Evolutionary conservation across 2,797 vertebrate genomes (phyloP), one percentile per base, ranked within the genome.

Genomic region (Trichosurus vulpecula): DNA sequence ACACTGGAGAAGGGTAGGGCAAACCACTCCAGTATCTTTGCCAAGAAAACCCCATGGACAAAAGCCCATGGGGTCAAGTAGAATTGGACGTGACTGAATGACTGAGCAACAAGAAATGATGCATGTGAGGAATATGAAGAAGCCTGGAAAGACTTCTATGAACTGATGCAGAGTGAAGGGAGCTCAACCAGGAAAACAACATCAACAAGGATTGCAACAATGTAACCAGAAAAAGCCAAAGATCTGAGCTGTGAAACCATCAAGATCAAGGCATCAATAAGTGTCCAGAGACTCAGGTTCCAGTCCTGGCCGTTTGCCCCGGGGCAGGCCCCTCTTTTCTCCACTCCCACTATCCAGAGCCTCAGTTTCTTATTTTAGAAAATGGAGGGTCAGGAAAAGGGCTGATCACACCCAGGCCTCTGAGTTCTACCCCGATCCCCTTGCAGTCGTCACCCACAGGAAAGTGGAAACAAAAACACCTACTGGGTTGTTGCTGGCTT

Each of bases 401-500:
- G 58, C 31, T 35, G 11, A 61, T 35, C 31, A 14, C 29, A 58
- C 30, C 11, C 9, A 66, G 61, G 35, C 22, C 66, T 41, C 66
- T 41, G 16, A 41, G n/a, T 41, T 22, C 35, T 74, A 41, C 16
- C 9, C n/a, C 41, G 19, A 14, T 6, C 35, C 61, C n/a, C 66
- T 74, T 41, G 6, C n/a, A 41, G 31, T 22, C 9, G 6, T 8
- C 0, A 19, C 0, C 29, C 90, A 92, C 0, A 10, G n/a, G 9
- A 19, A 95, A 55, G 22, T 30, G 31, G 96, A 14, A 52, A 91
- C 14, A 66, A 22, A 93, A 66, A 51, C 96, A 98, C 99, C 98
- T 99, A 99, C 99, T 96, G 99, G 99, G 61, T 98, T 99, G 97
- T 99, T 99, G 98, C 98, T 99, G 98, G 99, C 99, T 98, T 99